These are phyloP conservation scores for Torymus texanus DNA, from an alignment of 2,888 invertebrate genomes.

Conservation along the genomic window DNA sequence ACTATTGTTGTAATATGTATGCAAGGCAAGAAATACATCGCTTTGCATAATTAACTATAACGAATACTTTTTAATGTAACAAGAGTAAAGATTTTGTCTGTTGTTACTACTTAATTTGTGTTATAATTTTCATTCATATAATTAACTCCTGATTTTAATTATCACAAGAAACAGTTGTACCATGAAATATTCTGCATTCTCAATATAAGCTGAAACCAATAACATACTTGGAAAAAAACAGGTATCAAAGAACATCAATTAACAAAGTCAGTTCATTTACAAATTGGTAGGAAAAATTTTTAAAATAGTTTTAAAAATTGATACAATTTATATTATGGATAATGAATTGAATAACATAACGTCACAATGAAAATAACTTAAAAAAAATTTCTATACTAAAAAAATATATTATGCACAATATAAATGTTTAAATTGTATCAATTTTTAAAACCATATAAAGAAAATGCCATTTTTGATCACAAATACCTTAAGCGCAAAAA, in stretches of 20 bases:
- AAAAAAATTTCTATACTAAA: neutral
- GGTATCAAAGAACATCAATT: conserved; percentile 20
- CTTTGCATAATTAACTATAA: conserved; percentile 25
- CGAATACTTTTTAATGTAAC: conserved; percentile 3
- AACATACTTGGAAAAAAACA: conserved; percentile 19
- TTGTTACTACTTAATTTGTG: conserved; percentile 3
- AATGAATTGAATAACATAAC: neutral
- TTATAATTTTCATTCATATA: neutral
- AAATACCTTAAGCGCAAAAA: conserved; percentile 41
- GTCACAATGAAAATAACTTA: neutral
- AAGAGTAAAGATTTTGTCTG: conserved; percentile 11
- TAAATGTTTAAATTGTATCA: conserved; percentile 30
- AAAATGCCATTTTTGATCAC: conserved; percentile 43
- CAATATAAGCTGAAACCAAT: conserved; percentile 5
- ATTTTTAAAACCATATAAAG: conserved; percentile 26
- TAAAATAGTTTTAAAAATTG: conserved; percentile 29
- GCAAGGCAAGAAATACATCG: conserved; percentile 34
- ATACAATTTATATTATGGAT: conserved; percentile 21
- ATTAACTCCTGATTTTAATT: neutral
- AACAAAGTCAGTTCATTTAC: conserved; percentile 40
- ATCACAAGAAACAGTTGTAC: conserved; percentile 19
- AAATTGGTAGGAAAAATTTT: conserved; percentile 37
- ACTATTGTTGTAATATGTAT: conserved; percentile 27
- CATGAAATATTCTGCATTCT: conserved; percentile 24
- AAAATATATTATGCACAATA: neutral